phyloP scores from a whole-genome alignment of 2,113 vertebrate genomes.

The Macrotis lagotis region DNA sequence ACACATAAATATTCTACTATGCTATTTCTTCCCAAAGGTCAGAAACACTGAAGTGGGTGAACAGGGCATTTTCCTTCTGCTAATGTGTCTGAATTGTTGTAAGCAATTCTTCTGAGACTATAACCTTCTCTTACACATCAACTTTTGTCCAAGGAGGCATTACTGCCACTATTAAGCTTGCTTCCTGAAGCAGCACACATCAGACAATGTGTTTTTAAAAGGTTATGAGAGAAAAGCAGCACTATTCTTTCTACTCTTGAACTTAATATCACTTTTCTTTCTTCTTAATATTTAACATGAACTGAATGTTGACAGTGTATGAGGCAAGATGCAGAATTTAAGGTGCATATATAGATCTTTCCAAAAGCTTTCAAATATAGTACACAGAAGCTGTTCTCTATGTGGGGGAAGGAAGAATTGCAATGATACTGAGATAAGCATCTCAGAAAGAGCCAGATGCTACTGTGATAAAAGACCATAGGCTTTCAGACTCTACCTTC shows the following conservation, averaged over 20 bases:
- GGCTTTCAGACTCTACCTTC: neutral
- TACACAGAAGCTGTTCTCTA: neutral
- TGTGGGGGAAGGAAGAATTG: neutral
- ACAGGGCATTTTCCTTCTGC: neutral
- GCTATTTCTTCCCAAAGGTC: constrained; percentile 31
- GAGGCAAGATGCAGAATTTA: neutral
- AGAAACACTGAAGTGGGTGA: neutral
- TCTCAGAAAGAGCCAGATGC: neutral
- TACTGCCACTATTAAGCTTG: neutral
- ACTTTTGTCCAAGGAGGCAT: constrained; percentile 13
- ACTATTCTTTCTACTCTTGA: neutral
- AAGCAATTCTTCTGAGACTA: constrained; percentile 17
- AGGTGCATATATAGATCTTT: neutral
- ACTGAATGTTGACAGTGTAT: neutral
- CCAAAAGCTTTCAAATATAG: neutral
- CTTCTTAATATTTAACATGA: constrained; percentile 23
- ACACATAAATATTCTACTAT: neutral
- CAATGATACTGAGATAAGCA: neutral
- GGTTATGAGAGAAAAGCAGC: neutral
- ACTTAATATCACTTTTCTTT: constrained; percentile 2
- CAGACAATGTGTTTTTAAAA: constrained; percentile 14
- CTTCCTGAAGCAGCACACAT: neutral
- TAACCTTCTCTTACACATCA: neutral
- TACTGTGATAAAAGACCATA: neutral
- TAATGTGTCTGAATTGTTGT: neutral